Percentiles rank a stretch among this genome's conserved stretches.
phyloP scores from a whole-genome alignment of 2,888 invertebrate genomes.

The Endomychus coccineus region DNA sequence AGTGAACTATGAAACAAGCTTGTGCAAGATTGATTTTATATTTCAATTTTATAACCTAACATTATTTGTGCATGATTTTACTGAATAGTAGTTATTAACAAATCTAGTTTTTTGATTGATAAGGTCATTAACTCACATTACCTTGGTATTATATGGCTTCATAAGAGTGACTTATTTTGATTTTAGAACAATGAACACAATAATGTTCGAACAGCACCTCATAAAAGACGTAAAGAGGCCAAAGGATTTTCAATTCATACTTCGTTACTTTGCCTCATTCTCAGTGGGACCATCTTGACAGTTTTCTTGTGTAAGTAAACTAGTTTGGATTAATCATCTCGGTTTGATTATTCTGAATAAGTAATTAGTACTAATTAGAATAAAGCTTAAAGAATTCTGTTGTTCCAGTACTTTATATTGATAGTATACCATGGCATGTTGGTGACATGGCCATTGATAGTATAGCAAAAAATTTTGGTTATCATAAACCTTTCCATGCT shows the following conservation, averaged over 20 bases:
- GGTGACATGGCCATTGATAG: slow-evolving; percentile 57
- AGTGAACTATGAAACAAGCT: slow-evolving; percentile 5
- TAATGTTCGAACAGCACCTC: slow-evolving; percentile 9
- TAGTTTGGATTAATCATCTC: background rate
- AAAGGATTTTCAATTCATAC: slow-evolving; percentile 36
- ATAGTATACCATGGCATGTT: slow-evolving; percentile 45
- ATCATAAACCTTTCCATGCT: slow-evolving; percentile 66
- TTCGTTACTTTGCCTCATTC: slow-evolving; percentile 38
- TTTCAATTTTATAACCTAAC: slow-evolving; percentile 9
- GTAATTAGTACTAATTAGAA: background rate
- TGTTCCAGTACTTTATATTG: slow-evolving; percentile 49
- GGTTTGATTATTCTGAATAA: background rate
- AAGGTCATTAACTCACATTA: background rate
- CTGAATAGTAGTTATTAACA: background rate
- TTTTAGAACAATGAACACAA: slow-evolving; percentile 30
- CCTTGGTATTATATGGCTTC: background rate
- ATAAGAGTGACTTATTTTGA: slow-evolving; percentile 2
- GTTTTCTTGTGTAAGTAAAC: slow-evolving; percentile 36
- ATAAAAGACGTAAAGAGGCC: slow-evolving; percentile 25
- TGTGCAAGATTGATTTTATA: slow-evolving; percentile 5
- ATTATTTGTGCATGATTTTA: slow-evolving; percentile 9
- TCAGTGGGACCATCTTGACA: slow-evolving; percentile 39
- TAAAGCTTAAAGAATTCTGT: too few relatives aligned
- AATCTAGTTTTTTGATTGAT: background rate
- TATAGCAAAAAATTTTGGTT: slow-evolving; percentile 65